These are phyloP conservation scores for Meandrina meandrites DNA, from an alignment of 92 coral and sea anemone species.

Conservation along the genomic window DNA sequence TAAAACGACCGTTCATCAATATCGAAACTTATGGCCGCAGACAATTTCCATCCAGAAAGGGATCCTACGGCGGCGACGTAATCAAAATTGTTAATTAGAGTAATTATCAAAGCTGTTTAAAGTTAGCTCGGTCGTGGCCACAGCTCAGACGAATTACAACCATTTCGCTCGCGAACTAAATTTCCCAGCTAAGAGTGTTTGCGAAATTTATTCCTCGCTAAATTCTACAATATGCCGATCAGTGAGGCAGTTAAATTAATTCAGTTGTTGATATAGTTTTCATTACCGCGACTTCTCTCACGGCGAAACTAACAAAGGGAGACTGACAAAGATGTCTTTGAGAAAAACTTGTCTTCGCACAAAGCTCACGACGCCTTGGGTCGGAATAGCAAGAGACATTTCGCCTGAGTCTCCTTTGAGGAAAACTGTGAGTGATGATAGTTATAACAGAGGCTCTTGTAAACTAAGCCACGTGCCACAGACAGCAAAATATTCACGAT, in stretches of 20 bases:
- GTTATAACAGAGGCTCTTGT: conserved; percentile 12
- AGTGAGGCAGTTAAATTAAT: conserved; percentile 24
- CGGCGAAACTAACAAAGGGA: conserved; percentile 34
- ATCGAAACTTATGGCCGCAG: conserved; percentile 40
- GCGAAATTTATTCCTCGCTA: conserved; percentile 41
- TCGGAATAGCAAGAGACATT: neutral
- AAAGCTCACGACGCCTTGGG: neutral
- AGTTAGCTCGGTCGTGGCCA: conserved; percentile 24
- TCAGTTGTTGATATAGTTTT: conserved; percentile 40
- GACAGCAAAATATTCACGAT: neutral
- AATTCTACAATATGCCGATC: conserved; percentile 36
- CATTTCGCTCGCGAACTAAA: conserved; percentile 13
- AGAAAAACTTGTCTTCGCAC: conserved; percentile 20
- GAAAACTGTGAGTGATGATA: conserved; percentile 15
- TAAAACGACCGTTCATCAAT: conserved; percentile 47
- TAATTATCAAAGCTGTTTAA: conserved; percentile 48
- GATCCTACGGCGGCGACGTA: conserved; percentile 24
- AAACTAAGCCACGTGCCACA: conserved; percentile 43
- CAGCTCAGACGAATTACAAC: conserved; percentile 6
- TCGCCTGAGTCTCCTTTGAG: neutral
- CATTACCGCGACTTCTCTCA: conserved; percentile 20
- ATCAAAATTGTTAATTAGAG: conserved; percentile 48
- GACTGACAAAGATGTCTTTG: neutral
- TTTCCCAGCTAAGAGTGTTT: conserved; percentile 41
- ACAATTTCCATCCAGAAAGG: conserved; percentile 46